Conservation (phyloP, 2,113 vertebrate species). For the Benitochromis conjunctus region DNA sequence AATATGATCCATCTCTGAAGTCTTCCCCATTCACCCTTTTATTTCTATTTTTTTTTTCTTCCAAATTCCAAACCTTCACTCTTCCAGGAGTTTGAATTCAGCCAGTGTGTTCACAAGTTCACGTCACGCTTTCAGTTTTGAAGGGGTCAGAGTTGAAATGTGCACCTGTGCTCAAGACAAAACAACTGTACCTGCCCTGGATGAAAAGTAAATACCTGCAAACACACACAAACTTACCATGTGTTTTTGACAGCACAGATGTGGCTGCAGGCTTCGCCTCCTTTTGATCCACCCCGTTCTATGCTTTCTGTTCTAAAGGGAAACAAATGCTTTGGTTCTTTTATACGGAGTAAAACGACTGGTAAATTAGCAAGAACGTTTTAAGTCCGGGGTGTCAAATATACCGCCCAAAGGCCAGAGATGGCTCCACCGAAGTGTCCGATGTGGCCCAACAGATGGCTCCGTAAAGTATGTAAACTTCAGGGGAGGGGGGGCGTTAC, state of each 20-base stretch:
- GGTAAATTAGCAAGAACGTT: not conserved
- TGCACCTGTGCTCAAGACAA: conserved; percentile 75
- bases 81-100: not conserved
- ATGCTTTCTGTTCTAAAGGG: not conserved
- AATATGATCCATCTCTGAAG: not conserved
- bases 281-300: not conserved
- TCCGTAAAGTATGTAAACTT: not conserved
- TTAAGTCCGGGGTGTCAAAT: not conserved
- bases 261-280: not conserved
- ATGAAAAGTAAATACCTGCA: conserved; percentile 24
- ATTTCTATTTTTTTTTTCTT: not conserved
- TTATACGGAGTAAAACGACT: not conserved
- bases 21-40: not conserved
- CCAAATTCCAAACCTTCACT: not conserved
- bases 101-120: not conserved
- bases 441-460: not conserved
- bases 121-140: conserved; percentile 20
- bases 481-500: not conserved
- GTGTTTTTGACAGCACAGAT: not conserved
- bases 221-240: not conserved
- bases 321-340: not conserved
- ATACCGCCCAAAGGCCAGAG: not conserved
- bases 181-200: conserved; percentile 64
- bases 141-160: conserved; percentile 70
- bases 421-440: not conserved